Percentiles rank a stretch among this genome's conserved stretches.
Evolutionary conservation across 2,888 invertebrate species (phyloP).

Genomic region (Aphrophora alni): DNA sequence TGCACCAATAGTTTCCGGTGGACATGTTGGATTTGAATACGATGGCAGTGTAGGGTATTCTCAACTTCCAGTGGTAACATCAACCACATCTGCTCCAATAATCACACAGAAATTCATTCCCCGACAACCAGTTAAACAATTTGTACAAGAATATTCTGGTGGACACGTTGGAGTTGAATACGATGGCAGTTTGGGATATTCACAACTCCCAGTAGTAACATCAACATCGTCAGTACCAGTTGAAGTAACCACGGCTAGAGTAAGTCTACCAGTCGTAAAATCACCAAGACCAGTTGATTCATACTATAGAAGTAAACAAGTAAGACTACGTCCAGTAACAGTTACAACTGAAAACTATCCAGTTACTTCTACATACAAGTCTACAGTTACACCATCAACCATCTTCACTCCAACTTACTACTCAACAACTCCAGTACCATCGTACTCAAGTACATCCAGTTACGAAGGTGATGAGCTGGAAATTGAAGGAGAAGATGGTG

Average conservation of each 20-base stretch:
- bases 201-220: neutral
- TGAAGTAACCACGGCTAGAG: conserved; percentile 35
- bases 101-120: no score
- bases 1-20: conserved; percentile 14
- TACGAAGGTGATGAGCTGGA: conserved; percentile 45
- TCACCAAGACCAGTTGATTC: conserved; percentile 32
- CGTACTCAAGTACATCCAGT: neutral
- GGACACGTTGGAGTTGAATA: conserved; percentile 6
- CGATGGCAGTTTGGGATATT: neutral
- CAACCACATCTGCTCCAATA: neutral
- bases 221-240: conserved; percentile 17
- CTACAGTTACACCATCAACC: conserved; percentile 38
- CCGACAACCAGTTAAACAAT: conserved; percentile 22
- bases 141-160: conserved; percentile 11
- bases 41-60: neutral
- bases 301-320: conserved; percentile 46
- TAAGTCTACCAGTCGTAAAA: conserved; percentile 29
- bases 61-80: conserved; percentile 10
- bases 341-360: conserved; percentile 47
- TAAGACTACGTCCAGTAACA: conserved; percentile 45
- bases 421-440: conserved; percentile 29
- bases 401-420: conserved; percentile 43
- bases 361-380: conserved; percentile 36
- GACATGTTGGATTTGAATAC: neutral
- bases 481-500: conserved; percentile 44